These are phyloP conservation scores for Dascillus cervinus DNA, from an alignment of 2,888 invertebrate genomes.

Conservation along the genomic window DNA sequence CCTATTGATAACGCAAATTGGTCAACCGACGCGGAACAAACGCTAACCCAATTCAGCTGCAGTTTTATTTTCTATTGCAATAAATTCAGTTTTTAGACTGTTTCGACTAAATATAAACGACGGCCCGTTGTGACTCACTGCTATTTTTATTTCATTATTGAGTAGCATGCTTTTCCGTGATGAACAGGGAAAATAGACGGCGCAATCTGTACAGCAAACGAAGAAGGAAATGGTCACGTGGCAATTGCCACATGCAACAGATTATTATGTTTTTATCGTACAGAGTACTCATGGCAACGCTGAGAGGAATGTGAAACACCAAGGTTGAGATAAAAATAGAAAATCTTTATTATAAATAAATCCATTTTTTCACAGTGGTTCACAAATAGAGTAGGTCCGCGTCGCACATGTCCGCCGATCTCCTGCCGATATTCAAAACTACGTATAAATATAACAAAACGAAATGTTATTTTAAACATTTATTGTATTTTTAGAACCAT, in stretches of 20 bases:
- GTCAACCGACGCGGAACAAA: background rate
- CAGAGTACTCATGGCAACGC: conserved; percentile 33
- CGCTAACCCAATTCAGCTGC: too few species aligned
- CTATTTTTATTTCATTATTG: conserved; percentile 15
- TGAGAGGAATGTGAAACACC: conserved; percentile 37
- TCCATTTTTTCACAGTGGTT: conserved; percentile 34
- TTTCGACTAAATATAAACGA: too few species aligned
- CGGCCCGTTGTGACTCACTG: conserved; percentile 18
- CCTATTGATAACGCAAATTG: conserved; percentile 17
- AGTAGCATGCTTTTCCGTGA: too few species aligned
- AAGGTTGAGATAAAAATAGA: conserved; percentile 42
- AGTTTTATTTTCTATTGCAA: too few species aligned
- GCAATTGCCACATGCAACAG: conserved; percentile 28
- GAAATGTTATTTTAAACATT: too few species aligned
- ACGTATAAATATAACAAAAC: too few species aligned
- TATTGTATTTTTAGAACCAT: too few species aligned
- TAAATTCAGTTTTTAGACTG: too few species aligned
- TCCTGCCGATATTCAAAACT: conserved; percentile 4
- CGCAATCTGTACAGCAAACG: too few species aligned
- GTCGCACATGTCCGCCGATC: conserved; percentile 9
- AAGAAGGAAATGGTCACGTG: conserved; percentile 19
- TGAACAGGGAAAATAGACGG: conserved; percentile 13
- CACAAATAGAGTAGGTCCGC: conserved; percentile 28
- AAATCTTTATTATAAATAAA: conserved; percentile 43
- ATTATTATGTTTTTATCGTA: conserved; percentile 32